Conservation (phyloP, 2,113 vertebrate genomes). For the Clinocottus analis region DNA sequence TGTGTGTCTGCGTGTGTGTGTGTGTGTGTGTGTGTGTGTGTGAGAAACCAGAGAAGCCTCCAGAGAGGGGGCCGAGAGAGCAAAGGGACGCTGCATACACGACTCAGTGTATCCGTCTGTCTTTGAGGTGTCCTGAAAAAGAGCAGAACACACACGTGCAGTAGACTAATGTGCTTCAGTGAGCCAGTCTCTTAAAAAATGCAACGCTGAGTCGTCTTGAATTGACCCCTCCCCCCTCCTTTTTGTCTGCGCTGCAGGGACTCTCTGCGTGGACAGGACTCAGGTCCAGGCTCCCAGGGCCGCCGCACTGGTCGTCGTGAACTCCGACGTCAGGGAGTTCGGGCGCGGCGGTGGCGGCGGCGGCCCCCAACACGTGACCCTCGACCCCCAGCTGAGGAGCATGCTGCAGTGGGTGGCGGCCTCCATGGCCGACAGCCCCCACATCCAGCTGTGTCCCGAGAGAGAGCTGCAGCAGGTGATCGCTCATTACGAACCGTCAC, state of each 20-base stretch:
- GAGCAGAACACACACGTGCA: background rate
- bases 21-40: too few species aligned
- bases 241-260: slow-evolving; percentile 72
- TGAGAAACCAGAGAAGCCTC: too few species aligned
- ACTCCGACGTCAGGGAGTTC: slow-evolving; percentile 85
- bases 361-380: slow-evolving; percentile 82
- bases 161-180: background rate
- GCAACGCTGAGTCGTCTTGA: background rate
- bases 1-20: background rate
- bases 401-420: slow-evolving; percentile 93
- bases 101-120: background rate
- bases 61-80: background rate
- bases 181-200: background rate
- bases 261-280: slow-evolving; percentile 76
- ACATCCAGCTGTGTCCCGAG: slow-evolving; percentile 86
- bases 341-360: too few species aligned
- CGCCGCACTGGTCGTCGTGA: slow-evolving; percentile 81
- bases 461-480: slow-evolving; percentile 90
- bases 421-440: slow-evolving; percentile 88
- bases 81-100: background rate
- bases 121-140: background rate
- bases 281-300: slow-evolving; percentile 67
- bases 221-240: background rate
- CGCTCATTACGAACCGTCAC: background rate
- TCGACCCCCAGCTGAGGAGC: slow-evolving; percentile 89